Base-by-base conservation (phyloP, 1,140 invertebrate species). In the Hylaeus volcanicus region DNA sequence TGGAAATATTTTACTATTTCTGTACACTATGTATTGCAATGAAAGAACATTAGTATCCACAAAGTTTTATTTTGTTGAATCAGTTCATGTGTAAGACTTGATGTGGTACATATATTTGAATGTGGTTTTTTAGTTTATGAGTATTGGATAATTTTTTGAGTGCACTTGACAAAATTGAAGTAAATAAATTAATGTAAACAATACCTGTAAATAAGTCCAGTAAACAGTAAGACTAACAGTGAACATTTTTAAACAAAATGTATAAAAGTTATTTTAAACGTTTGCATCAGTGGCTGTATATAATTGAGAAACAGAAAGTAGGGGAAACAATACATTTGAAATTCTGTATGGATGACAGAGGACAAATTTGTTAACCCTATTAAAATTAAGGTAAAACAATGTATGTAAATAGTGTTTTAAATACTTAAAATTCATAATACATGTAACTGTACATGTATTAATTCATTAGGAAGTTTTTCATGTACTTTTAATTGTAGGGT, bases 361-460 rank as follows among this genome's bases (percentile, higher is more conserved):
- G 88, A 90, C 77, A 90, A 75, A 84, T 83, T 90, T 93, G 87
- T 89, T 93, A 92, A 92, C 90, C 91, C 92, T 93, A 88, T 72
- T 75, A 86, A 87, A 63, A 88, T 64, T 64, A 89, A 92, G 92
- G 92, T 93, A 87, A 79, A 14, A 48, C 41, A 6, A 11, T 15
- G 43, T 63, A 45, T 53, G 3, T 11, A 41, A 2, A 68, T 43
- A 55, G 41, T 5, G 3, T 53, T 51, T 39, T 74, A 37, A 51
- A 55, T 55, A 61, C 15, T 14, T 37, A 8, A 41, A 39, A 14
- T 51, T 39, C 66, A 11, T 15, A 58, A 6, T 71, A 14, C 5
- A 11, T 60, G 65, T 45, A 14, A 66, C 14, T 61, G 48, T 45
- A 58, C 65, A 14, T 66, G 48, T 39, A 8, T 51, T 51, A 2